phyloP scores from a whole-genome alignment of 2,113 vertebrate species.

The Cathartes aura region DNA sequence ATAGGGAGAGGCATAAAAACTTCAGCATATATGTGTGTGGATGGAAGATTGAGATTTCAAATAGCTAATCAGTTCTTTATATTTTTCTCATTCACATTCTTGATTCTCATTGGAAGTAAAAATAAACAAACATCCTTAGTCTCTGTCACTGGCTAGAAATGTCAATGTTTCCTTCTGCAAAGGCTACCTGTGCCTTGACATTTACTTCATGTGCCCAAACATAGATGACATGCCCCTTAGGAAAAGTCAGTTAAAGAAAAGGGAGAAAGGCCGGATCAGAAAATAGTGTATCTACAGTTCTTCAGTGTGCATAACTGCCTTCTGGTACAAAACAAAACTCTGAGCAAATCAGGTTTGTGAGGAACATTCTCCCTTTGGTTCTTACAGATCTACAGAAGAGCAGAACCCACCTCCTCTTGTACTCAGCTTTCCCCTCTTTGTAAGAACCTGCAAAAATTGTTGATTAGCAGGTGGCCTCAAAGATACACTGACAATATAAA shows the following conservation, averaged over 20 bases:
- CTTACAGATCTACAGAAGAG: background rate
- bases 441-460: background rate
- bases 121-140: background rate
- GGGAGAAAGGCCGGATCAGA: background rate
- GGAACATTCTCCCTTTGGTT: background rate
- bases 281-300: background rate
- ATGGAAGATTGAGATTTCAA: background rate
- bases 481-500: background rate
- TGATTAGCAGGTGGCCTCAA: background rate
- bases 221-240: background rate
- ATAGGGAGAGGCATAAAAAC: background rate
- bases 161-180: background rate
- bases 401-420: background rate
- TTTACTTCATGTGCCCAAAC: background rate
- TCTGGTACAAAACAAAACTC: background rate
- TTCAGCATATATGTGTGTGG: rapidly evolving
- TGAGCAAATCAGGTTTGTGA: background rate
- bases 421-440: background rate
- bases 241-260: background rate
- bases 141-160: background rate
- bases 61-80: background rate
- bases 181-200: background rate
- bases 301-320: background rate
- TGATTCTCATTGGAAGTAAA: background rate
- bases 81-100: background rate